Evolutionary conservation across 2,888 invertebrate species (phyloP).

Genomic region (Brenthis ino): DNA sequence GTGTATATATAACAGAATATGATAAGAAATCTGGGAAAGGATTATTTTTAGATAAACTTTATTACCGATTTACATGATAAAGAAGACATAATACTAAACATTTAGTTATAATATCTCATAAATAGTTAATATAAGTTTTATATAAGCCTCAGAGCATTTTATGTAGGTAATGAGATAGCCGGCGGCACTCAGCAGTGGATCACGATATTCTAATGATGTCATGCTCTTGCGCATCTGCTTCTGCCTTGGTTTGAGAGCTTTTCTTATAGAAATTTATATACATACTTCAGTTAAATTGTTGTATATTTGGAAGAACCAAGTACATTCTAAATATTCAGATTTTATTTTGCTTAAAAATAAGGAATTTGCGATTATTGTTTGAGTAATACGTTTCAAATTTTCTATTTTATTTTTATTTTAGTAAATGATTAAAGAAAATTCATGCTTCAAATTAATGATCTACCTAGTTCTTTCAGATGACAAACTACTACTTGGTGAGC

Average conservation of each 20-base stretch:
- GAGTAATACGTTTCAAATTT: no score
- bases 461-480: no score
- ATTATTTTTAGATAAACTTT: not conserved
- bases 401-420: not conserved
- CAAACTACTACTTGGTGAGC: no score
- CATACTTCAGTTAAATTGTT: not conserved
- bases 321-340: no score
- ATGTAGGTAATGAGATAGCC: slow-evolving; percentile 25
- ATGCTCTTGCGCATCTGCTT: slow-evolving; percentile 28
- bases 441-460: not conserved
- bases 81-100: slow-evolving; percentile 12
- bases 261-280: not conserved
- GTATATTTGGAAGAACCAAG: no score
- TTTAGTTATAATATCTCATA: slow-evolving; percentile 9
- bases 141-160: slow-evolving; percentile 16
- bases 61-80: slow-evolving; percentile 2
- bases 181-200: slow-evolving; percentile 26
- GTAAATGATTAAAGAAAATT: not conserved
- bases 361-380: no score
- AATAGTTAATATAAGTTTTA: slow-evolving; percentile 25
- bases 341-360: no score
- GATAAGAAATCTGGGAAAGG: not conserved
- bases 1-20: not conserved
- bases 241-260: not conserved
- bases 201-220: slow-evolving; percentile 25